phyloP scores from a whole-genome alignment of 37 sponge, comb jelly and placozoan genomes.

The Cladorhizidae sp. region DNA sequence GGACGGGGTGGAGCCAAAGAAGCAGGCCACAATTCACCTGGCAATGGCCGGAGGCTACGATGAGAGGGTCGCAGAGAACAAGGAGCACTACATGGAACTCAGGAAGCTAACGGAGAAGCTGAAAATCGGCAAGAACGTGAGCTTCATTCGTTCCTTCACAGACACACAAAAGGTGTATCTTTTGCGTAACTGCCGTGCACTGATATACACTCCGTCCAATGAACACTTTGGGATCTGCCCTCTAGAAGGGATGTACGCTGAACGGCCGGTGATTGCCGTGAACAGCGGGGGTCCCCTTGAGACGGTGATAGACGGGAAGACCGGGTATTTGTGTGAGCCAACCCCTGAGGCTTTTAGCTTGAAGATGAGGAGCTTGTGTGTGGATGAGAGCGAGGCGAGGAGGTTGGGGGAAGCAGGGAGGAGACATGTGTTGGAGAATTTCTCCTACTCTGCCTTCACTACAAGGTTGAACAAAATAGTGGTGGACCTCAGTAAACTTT shows the following conservation, averaged over 20 bases:
- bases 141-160: constrained; percentile 87
- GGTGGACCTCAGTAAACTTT: neutral
- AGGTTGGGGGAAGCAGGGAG: constrained; percentile 71
- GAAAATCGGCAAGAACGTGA: constrained; percentile 61
- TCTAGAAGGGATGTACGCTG: constrained; percentile 97
- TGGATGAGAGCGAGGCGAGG: neutral
- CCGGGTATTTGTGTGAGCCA: constrained; percentile 89
- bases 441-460: constrained; percentile 89
- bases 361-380: constrained; percentile 65
- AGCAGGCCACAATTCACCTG: constrained; percentile 63
- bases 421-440: constrained; percentile 63
- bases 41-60: constrained; percentile 98
- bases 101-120: constrained; percentile 37
- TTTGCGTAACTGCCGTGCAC: constrained; percentile 65
- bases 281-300: constrained; percentile 98
- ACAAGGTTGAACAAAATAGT: constrained; percentile 53
- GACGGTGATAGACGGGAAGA: constrained; percentile 80
- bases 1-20: constrained; percentile 10
- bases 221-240: constrained; percentile 99
- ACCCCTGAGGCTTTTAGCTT: constrained; percentile 68
- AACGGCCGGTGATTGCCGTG: constrained; percentile 89
- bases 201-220: constrained; percentile 94
- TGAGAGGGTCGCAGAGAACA: constrained; percentile 90
- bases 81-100: constrained; percentile 86
- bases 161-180: constrained; percentile 75